Evolutionary conservation across 2,797 vertebrate species (phyloP), one percentile per base, ranked within the genome.

Genomic region (Dicrostonyx torquatus): DNA sequence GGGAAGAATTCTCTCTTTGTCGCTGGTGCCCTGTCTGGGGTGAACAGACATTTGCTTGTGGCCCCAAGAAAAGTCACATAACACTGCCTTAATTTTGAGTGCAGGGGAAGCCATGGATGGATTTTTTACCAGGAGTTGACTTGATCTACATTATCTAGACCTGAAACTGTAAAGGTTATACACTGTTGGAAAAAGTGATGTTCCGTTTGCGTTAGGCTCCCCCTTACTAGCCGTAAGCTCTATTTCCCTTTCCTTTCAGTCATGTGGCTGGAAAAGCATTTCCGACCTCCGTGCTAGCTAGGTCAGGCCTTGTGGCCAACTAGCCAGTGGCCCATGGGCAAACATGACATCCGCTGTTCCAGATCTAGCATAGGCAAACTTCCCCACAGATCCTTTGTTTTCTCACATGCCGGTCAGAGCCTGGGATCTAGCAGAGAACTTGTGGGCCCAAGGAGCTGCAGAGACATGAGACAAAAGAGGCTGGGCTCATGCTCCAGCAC

Each of bases 191-290:
- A 76, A 60, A 93, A 88, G 40, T 43, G 53, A n/a, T 60, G 14
- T 26, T 73, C 26, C 66, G 40, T 73, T 79, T 58, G 43, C 77
- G 66, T 15, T 68, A 83, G 91, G 58, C 7, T 7, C n/a, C 90
- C 73, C 50, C 50, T 83, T 62, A n/a, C 9, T 62, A 45, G 77
- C 86, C 60, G 17, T 15, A 11, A 92, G 83, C 70, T 92, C 60
- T 37, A 55, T 75, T 95, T 87, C 62, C n/a, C 78, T 93, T 83
- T 90, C 75, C 13, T 89, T 11, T 34, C 45, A 50, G 48, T 53
- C 80, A 64, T 48, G 17, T 31, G 89, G 86, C 82, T 85, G 31
- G 79, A 72, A 1, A 43, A 34, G 13, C 62, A n/a, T 86, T 89
- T 53, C 75, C 29, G 53, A 62, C 7, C 14, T 89, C 43, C 45